These are phyloP conservation scores for Ceramica pisi DNA, from an alignment of 2,888 invertebrate genomes.

Conservation along the genomic window DNA sequence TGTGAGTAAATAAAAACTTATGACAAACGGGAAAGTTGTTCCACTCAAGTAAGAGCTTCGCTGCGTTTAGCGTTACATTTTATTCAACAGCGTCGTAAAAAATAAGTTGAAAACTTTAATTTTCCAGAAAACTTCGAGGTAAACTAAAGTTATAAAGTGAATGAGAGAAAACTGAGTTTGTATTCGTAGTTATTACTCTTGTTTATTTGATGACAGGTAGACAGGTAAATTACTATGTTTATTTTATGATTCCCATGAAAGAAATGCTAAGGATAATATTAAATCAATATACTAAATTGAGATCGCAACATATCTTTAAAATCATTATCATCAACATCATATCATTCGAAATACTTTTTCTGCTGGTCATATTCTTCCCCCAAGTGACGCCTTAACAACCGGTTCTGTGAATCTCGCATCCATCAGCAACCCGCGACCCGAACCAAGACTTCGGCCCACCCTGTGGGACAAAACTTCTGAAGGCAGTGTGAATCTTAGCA, in stretches of 20 bases:
- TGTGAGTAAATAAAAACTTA: slow-evolving; percentile 64
- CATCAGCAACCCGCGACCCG: too few relatives aligned
- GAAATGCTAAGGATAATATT: background rate
- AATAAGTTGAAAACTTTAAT: slow-evolving; percentile 52
- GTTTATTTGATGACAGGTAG: background rate
- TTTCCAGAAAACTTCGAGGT: slow-evolving; percentile 28
- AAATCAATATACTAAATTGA: too few relatives aligned
- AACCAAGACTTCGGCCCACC: too few relatives aligned
- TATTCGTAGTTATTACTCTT: background rate
- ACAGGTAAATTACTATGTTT: background rate
- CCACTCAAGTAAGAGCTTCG: slow-evolving; percentile 53
- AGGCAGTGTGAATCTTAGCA: too few relatives aligned
- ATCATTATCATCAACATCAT: too few relatives aligned
- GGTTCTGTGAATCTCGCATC: too few relatives aligned
- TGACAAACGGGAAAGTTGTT: slow-evolving; percentile 56
- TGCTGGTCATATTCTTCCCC: too few relatives aligned
- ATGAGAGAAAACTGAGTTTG: slow-evolving; percentile 3
- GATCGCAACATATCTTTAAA: too few relatives aligned
- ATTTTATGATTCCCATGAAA: background rate
- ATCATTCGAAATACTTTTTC: too few relatives aligned
- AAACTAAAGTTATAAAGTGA: slow-evolving; percentile 36
- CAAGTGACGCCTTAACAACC: too few relatives aligned
- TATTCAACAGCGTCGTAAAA: slow-evolving; percentile 56
- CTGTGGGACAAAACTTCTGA: too few relatives aligned
- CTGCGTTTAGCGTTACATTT: slow-evolving; percentile 54